Evolutionary conservation across 2,113 vertebrate genomes (phyloP), one percentile per base, ranked within the genome.

Genomic region (Phasianus colchicus): DNA sequence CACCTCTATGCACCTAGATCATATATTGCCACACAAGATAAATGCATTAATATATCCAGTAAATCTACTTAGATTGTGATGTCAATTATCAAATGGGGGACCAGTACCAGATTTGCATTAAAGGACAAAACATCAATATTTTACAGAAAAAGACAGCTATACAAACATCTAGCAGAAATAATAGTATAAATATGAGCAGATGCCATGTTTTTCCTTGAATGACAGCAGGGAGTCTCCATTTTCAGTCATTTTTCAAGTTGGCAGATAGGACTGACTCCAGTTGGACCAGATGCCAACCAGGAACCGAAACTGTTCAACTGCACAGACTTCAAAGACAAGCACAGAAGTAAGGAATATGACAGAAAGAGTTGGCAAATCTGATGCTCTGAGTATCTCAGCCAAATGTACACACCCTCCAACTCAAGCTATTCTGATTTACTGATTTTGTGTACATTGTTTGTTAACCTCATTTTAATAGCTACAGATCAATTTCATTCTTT

Each of bases 161-260:
- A 52, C 4, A 48, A 71, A 83, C 22, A 58, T 20, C 17, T 77
- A 74, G 76, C 15, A 57, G 65, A 92, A 85, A 79, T 10, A 63
- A 3, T 30, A 50, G 3, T 17, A 43, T 34, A 74, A 91, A 71
- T 9, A 88, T 47, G 19, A 88, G 50, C 91, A 94, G 91, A 94
- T 93, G 78, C 10, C 78, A 6, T 25, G 19, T n/a, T 80, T 92
- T 86, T 10, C 36, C 67, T 66, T 89, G 87, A 83, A 92, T 71
- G 82, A 77, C 60, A 86, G 30, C 25, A 24, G 67, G 42, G 47
- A 95, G 6, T 4, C 65, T 71, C 16, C 50, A 71, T 3, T 66
- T 50, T 64, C 43, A 64, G 34, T 67, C 27, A 47, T 95, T 92
- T 95, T 92, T 93, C 92, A 95, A 48, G 60, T 64, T 95, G 87